Base-by-base conservation (phyloP, 2,113 vertebrate species). In the Pseudopipra pipra region DNA sequence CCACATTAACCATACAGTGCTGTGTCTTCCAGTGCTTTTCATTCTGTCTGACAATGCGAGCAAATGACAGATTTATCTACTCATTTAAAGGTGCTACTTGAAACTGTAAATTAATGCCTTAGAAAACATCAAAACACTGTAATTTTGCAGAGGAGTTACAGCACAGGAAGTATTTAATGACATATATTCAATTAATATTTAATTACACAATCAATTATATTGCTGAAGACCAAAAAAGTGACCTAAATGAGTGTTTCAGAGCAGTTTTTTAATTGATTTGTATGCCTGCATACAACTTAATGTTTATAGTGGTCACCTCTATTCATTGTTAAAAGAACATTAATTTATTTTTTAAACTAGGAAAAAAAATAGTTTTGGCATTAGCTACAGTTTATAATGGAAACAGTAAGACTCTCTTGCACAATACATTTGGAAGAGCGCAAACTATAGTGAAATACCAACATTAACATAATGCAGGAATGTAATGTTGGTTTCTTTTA, bases 41-140 rank as follows among this genome's bases (percentile, higher is more conserved):
- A 41, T 74, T 74, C 4, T 0, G 1, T 15, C 41, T 52, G 27
- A 43, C 24, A 88, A 19, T 11, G 2, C 0, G 0, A 92, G 43
- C 6, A 67, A 47, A 51, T 31, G 5, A 77, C 20, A 58, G 11
- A 66, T 67, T 58, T 74, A 61, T 12, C 20, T 49, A 15, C 66
- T 58, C 66, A 27, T 85, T 94, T 73, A 63, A 35, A 77, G 51
- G 31, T 28, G 33, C 8, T 35, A 52, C 18, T 52, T 8, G 5
- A 70, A 78, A 72, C n/a, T 30, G 5, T 21, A 89, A 72, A 85
- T 61, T 28, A 63, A 63, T 14, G 16, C 8, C 63, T 90, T 72
- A 78, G 68, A 89, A 70, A 43, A 14, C 2, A 3, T 89, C 25
- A 52, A 68, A 15, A 31, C 30, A 28, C 30, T 52, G 28, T 41